phyloP scores from a whole-genome alignment of 2,888 invertebrate genomes.

The Nomada ruficornis region DNA sequence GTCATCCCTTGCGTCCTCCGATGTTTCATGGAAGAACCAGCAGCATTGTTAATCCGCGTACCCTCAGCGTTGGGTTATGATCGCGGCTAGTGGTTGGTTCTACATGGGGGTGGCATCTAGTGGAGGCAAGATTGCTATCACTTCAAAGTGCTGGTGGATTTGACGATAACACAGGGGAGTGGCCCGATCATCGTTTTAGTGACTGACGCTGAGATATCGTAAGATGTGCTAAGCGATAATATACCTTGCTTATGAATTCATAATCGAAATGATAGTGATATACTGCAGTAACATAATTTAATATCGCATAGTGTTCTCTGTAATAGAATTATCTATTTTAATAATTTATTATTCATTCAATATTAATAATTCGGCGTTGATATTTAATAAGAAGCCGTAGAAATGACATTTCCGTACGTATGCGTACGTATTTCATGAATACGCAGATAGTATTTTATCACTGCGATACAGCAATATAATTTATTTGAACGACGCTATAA shows the following conservation, averaged over 20 bases:
- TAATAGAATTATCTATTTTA: too few species aligned
- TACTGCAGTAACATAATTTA: too few species aligned
- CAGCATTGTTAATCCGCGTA: not conserved
- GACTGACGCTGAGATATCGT: not conserved
- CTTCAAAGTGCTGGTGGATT: not conserved
- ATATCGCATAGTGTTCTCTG: too few species aligned
- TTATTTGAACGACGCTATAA: too few species aligned
- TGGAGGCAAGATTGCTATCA: slow-evolving; percentile 7
- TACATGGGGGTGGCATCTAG: slow-evolving; percentile 6
- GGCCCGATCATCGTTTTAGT: not conserved
- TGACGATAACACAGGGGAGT: slow-evolving; percentile 2
- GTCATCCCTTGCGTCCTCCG: not conserved
- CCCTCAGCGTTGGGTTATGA: slow-evolving; percentile 4
- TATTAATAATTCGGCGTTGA: too few species aligned
- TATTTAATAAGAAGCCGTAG: too few species aligned
- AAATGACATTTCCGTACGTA: too few species aligned
- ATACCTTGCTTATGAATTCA: not conserved
- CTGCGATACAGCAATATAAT: too few species aligned
- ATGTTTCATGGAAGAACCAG: slow-evolving; percentile 8
- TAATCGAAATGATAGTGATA: too few species aligned
- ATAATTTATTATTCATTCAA: too few species aligned
- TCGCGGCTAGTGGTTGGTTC: slow-evolving; percentile 3
- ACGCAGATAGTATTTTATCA: too few species aligned
- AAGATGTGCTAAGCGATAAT: not conserved
- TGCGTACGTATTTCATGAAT: too few species aligned